Evolutionary conservation across 1,140 invertebrate species (phyloP).

Genomic region (Temnothorax nylanderi): DNA sequence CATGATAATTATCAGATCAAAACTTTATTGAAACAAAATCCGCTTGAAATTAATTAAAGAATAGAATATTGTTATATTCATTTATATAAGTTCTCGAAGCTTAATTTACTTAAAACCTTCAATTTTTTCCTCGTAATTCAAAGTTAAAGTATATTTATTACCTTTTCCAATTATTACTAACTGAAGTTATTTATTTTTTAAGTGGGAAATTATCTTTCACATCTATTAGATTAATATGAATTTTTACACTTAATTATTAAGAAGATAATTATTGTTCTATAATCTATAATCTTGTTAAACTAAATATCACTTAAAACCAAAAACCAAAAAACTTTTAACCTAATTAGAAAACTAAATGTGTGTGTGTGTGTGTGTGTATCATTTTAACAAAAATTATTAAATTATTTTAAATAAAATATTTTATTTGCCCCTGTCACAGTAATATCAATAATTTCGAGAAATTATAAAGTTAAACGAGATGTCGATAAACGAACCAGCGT

Average conservation of each 20-base stretch:
- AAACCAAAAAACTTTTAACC: too few species aligned
- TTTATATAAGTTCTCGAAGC: background rate
- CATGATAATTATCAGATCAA: conserved; percentile 24
- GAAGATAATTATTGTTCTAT: background rate
- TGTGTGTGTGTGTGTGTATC: background rate
- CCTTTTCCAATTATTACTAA: background rate
- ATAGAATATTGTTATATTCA: background rate
- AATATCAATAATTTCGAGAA: background rate
- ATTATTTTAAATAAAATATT: too few species aligned
- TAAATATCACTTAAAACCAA: background rate
- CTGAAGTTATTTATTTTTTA: background rate
- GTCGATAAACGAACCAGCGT: background rate
- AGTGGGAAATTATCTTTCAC: too few species aligned
- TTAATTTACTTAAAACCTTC: background rate
- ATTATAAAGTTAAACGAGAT: background rate
- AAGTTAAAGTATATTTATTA: conserved; percentile 1
- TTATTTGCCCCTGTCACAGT: background rate
- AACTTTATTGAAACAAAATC: background rate
- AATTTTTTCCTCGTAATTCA: background rate
- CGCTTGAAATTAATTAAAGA: conserved; percentile 2
- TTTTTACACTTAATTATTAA: background rate
- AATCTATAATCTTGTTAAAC: background rate
- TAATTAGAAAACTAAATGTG: too few species aligned
- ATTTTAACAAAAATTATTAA: background rate
- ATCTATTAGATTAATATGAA: too few species aligned